Evolutionary conservation across 2,888 invertebrate genomes (phyloP), one percentile per base, ranked within the genome.

Genomic region (Lasioglossum lativentre): DNA sequence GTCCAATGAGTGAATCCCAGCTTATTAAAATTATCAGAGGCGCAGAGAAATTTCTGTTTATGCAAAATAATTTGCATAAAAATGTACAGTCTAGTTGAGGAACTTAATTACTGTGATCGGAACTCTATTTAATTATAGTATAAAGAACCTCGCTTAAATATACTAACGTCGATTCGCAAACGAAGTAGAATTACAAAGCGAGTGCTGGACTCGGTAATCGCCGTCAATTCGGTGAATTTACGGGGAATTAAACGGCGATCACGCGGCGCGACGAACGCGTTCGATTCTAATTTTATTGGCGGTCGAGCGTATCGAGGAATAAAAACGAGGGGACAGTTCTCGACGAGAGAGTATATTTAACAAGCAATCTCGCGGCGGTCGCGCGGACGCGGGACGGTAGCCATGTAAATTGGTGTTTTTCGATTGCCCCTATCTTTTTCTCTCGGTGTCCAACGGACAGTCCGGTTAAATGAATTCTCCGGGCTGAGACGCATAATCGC

Each of bases 391-490:
- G n/a, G n/a, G n/a, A 47, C 79, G n/a, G 70, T 63, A 66, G 71
- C 63, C 42, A 40, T 59, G 68, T 76, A 76, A 76, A 59, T 59
- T 59, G 59, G 59, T 59, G 27, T 59, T 59, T 27, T 77, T 56
- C 16, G 47, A 14, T 12, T 23, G 68, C 10, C 23, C 34, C 16
- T 16, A 30, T 68, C 16, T 23, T 38, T 68, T 38, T 68, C 16
- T 38, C 19, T 34, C 38, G 38, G 8, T 59, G 72, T 30, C 38
- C 14, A 27, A 19, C 14, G 16, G 27, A 38, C 71, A 75, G 27
- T 56, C 75, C 42, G 59, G 40, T 82, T 66, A 66, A 82, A 72
- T 68, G 71, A 82, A 85, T 82, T 78, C 75, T 3, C 75, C 27
- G 52, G 38, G 63, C 19, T 19, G 16, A 52, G 72, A 66, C 5